phyloP scores from a whole-genome alignment of 2,888 invertebrate genomes.

The Standfussiana lucernea region DNA sequence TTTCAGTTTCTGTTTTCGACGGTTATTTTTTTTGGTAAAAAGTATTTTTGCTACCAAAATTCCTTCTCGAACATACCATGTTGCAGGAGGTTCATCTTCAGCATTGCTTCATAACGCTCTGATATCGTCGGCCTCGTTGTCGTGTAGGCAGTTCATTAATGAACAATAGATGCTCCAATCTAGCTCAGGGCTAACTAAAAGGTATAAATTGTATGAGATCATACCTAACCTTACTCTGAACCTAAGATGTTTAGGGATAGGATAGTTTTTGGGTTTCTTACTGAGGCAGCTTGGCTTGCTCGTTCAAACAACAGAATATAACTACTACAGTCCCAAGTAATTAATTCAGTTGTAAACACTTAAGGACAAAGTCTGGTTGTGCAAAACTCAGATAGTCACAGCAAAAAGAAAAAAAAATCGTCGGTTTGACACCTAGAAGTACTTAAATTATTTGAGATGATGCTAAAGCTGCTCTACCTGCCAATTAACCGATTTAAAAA shows the following conservation, averaged over 20 bases:
- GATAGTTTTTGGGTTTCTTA: too few relatives aligned
- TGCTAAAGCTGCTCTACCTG: too few relatives aligned
- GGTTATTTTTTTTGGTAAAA: too few relatives aligned
- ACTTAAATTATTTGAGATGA: too few relatives aligned
- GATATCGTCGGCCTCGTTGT: not conserved
- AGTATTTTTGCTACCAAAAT: not conserved
- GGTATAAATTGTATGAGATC: not conserved
- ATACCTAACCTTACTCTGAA: not conserved
- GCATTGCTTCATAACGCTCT: not conserved
- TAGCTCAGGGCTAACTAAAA: not conserved
- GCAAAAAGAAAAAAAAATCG: too few relatives aligned
- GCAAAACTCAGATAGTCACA: too few relatives aligned
- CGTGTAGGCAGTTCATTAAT: not conserved
- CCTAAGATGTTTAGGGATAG: not conserved
- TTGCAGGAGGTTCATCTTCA: not conserved
- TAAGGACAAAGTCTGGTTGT: too few relatives aligned
- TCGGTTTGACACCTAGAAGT: too few relatives aligned
- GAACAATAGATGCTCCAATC: not conserved
- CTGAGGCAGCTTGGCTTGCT: too few relatives aligned
- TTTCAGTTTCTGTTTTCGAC: not conserved
- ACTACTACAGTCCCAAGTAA: not conserved
- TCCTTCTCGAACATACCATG: not conserved
- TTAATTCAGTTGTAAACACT: not conserved
- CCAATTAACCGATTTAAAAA: too few relatives aligned
- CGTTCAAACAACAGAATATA: too few relatives aligned